These are phyloP conservation scores for Micrasema minimum DNA, from an alignment of 1,140 invertebrate genomes.

Conservation along the genomic window DNA sequence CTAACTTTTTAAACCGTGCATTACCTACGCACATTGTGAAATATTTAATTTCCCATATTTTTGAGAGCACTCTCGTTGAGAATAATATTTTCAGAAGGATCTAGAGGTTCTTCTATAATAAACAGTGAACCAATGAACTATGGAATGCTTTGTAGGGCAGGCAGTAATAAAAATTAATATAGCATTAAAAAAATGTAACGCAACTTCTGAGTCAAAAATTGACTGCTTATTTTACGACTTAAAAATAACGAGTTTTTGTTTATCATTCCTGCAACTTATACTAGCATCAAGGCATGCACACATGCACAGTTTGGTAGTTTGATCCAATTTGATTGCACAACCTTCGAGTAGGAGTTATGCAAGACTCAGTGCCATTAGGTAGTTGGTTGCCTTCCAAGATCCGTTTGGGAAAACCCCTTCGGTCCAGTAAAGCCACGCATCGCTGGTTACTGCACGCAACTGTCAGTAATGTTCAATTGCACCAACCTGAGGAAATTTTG, in stretches of 20 bases:
- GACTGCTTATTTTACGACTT: too few species aligned
- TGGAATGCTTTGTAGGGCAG: too few species aligned
- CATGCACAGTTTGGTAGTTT: neutral
- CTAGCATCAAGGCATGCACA: too few species aligned
- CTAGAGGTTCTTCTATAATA: too few species aligned
- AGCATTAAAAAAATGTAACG: neutral
- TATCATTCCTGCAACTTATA: too few species aligned
- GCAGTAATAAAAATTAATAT: neutral
- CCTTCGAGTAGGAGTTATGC: constrained; percentile 11
- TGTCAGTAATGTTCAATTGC: constrained; percentile 14
- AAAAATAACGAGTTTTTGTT: too few species aligned
- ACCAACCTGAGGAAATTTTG: constrained; percentile 31
- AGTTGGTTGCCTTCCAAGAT: constrained; percentile 45
- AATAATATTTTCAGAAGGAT: too few species aligned
- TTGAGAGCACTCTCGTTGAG: too few species aligned
- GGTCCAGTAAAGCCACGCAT: constrained; percentile 30
- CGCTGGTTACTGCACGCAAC: constrained; percentile 18
- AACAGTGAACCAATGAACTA: too few species aligned
- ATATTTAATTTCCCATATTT: too few species aligned
- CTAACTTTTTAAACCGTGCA: too few species aligned
- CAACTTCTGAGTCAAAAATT: neutral
- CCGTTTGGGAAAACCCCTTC: constrained; percentile 46
- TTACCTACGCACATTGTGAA: too few species aligned
- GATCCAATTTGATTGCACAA: constrained; percentile 18
- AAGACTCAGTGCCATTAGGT: constrained; percentile 8